A percentile compares a stretch with the other conserved stretches of the same genome.
phyloP scores from a whole-genome alignment of 2,797 vertebrate genomes.

The Cichlasoma orientale region DNA sequence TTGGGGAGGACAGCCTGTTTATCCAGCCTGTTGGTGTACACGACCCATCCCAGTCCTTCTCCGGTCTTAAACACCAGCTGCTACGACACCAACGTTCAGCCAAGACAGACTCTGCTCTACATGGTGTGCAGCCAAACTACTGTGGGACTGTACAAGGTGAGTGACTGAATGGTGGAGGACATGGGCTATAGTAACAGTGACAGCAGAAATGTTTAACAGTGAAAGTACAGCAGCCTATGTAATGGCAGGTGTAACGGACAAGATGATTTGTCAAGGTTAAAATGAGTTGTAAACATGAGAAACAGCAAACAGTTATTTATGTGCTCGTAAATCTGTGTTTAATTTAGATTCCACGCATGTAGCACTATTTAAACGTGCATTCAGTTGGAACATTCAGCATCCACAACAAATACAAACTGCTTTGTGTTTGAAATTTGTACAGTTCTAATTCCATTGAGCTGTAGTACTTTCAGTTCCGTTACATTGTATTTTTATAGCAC shows the following conservation, averaged over 20 bases:
- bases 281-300: neutral
- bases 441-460: no score
- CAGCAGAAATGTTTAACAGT: neutral
- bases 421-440: no score
- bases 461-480: no score
- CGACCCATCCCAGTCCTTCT: conserved; percentile 72
- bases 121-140: conserved; percentile 34
- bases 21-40: conserved; percentile 85
- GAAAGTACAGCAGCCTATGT: neutral
- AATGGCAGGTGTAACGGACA: no score
- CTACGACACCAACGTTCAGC: conserved; percentile 75
- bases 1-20: conserved; percentile 86
- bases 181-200: neutral
- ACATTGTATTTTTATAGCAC: no score
- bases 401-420: neutral
- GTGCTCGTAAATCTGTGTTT: neutral
- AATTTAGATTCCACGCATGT: neutral
- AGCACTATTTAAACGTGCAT: neutral
- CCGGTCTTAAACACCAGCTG: conserved; percentile 84
- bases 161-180: conserved; percentile 20
- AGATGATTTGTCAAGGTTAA: neutral
- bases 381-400: neutral
- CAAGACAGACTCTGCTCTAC: neutral
- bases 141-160: conserved; percentile 88
- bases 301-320: neutral